Evolutionary conservation across 2,888 invertebrate species (phyloP).

Genomic region (Morinoia aosen): DNA sequence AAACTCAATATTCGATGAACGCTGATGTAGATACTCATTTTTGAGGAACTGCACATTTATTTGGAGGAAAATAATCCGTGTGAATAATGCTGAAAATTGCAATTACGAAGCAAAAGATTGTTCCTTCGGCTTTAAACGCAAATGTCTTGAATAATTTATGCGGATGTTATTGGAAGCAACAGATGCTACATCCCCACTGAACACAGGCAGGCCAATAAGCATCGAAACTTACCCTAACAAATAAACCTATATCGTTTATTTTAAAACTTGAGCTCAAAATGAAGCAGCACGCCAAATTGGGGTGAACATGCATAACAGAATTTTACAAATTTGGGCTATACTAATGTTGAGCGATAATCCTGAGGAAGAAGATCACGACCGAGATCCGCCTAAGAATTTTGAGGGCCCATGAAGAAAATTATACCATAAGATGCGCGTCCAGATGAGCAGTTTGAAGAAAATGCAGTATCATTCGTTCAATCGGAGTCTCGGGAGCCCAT

Average conservation of each 20-base stretch:
- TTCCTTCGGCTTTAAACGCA: neutral
- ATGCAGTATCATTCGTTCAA: slow-evolving; percentile 29
- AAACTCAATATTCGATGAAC: neutral
- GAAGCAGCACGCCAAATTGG: neutral
- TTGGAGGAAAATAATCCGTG: neutral
- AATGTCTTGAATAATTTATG: neutral
- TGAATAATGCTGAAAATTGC: neutral
- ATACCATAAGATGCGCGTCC: neutral
- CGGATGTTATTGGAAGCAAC: neutral
- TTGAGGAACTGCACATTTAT: neutral
- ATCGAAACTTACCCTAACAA: neutral
- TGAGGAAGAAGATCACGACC: neutral
- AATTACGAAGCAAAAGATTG: neutral
- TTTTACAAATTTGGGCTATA: neutral
- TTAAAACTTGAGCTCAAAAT: neutral
- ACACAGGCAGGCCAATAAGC: neutral
- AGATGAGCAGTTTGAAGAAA: slow-evolving; percentile 4
- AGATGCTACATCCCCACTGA: neutral
- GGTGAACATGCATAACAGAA: neutral
- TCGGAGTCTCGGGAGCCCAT: neutral
- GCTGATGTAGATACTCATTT: neutral
- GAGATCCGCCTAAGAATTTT: neutral
- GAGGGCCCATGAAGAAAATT: neutral
- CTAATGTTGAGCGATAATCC: neutral
- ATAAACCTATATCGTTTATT: neutral